Evolutionary conservation across 37 sponge, comb jelly and placozoan species (phyloP).

Genomic region (Axinella damicornis): DNA sequence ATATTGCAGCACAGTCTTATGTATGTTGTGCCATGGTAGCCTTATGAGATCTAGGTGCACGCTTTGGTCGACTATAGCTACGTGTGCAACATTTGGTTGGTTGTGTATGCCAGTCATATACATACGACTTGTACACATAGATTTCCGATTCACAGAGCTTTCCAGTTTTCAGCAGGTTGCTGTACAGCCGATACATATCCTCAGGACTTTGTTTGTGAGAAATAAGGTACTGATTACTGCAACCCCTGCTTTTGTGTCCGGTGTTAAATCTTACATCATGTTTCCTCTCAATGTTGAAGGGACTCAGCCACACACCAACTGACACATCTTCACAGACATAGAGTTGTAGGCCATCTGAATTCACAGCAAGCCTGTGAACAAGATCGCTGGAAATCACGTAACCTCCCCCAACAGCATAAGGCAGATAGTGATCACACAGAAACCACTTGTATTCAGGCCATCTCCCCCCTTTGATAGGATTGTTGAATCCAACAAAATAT

Average conservation of each 20-base stretch:
- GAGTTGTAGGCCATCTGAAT: conserved; percentile 48
- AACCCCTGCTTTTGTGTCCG: conserved; percentile 86
- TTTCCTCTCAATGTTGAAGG: conserved; percentile 58
- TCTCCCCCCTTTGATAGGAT: conserved; percentile 70
- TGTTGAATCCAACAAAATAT: conserved; percentile 84
- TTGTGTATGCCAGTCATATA: conserved; percentile 78
- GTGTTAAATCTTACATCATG: conserved; percentile 93
- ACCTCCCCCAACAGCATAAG: conserved; percentile 92
- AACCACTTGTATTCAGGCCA: conserved; percentile 83
- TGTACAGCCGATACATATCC: conserved; percentile 61
- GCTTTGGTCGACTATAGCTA: too few species aligned
- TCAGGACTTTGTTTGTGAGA: conserved; percentile 80
- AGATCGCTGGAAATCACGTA: conserved; percentile 80
- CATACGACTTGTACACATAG: conserved; percentile 64
- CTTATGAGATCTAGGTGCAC: too few species aligned
- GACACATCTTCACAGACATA: conserved; percentile 90
- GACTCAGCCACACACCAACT: conserved; percentile 88
- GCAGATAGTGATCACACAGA: conserved; percentile 87
- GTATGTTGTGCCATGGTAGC: too few species aligned
- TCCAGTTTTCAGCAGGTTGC: conserved; percentile 33
- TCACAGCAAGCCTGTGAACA: conserved; percentile 53
- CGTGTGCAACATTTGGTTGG: conserved; percentile 81
- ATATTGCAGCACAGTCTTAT: too few species aligned
- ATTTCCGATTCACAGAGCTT: conserved; percentile 66
- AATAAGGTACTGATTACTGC: conserved; percentile 71